phyloP scores from a whole-genome alignment of 2,797 vertebrate genomes.

The Crax fasciolata region DNA sequence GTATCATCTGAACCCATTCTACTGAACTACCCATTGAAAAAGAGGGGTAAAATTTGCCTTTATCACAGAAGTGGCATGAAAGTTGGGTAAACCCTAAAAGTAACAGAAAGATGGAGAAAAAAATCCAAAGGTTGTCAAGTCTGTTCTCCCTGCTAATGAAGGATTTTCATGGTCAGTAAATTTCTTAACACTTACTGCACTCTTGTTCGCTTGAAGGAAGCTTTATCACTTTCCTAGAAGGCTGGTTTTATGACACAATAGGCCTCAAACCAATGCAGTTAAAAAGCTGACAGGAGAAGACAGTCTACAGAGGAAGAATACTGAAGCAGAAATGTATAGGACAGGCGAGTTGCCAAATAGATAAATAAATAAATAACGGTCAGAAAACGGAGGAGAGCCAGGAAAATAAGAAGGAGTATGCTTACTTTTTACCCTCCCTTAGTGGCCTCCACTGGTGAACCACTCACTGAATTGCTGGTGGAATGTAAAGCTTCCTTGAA shows the following conservation, averaged over 20 bases:
- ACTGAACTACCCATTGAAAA: background rate
- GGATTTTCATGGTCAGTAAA: constrained; percentile 60
- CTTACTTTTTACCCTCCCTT: constrained; percentile 70
- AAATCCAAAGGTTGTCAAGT: constrained; percentile 19
- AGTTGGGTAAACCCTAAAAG: constrained; percentile 32
- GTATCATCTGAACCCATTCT: constrained; percentile 6
- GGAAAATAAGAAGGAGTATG: constrained; percentile 41
- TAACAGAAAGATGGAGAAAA: constrained; percentile 5
- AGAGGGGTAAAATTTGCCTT: constrained; percentile 32
- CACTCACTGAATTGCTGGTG: constrained; percentile 64
- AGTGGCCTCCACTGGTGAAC: constrained; percentile 61
- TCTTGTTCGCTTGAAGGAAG: constrained; percentile 13
- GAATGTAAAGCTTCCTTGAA: constrained; percentile 76
- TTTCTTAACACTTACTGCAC: constrained; percentile 15
- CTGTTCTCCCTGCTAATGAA: constrained; percentile 30
- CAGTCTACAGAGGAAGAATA: background rate
- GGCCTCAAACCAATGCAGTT: background rate
- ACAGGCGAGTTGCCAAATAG: constrained; percentile 25
- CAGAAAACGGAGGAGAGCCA: constrained; percentile 37
- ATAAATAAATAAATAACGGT: background rate
- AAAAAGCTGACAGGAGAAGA: constrained; percentile 46
- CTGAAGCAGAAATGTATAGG: constrained; percentile 10
- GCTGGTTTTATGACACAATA: constrained; percentile 13
- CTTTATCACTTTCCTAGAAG: background rate
- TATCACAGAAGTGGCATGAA: background rate